phyloP scores from a whole-genome alignment of 2,888 invertebrate species.

The Panzeria rudis region DNA sequence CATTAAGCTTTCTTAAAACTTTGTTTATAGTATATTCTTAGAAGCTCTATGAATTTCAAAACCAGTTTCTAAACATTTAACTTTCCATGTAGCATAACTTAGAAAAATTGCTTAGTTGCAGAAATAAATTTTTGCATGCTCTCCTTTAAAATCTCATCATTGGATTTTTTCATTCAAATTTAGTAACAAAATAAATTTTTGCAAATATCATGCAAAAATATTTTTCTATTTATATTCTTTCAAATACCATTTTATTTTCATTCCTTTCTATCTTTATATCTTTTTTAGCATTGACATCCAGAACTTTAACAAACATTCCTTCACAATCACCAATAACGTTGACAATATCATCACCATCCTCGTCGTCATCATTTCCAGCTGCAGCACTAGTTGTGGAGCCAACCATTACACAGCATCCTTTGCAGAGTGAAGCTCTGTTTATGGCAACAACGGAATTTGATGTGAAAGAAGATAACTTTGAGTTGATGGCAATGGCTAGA shows the following conservation, averaged over 20 bases:
- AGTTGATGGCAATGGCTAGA: slow-evolving; percentile 24
- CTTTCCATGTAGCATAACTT: too few relatives aligned
- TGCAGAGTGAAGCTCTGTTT: slow-evolving; percentile 37
- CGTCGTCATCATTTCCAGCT: slow-evolving; percentile 1
- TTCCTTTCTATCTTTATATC: slow-evolving; percentile 5
- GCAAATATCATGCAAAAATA: slow-evolving; percentile 4
- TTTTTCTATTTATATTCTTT: slow-evolving; percentile 16
- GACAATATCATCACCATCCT: slow-evolving; percentile 15
- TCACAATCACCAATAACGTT: slow-evolving; percentile 35
- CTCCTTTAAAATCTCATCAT: slow-evolving; percentile 11
- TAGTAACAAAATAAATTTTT: slow-evolving; percentile 7
- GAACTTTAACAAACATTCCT: slow-evolving; percentile 64
- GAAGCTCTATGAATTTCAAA: too few relatives aligned
- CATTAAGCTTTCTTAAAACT: not conserved
- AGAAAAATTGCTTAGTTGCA: not conserved
- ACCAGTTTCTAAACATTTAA: too few relatives aligned
- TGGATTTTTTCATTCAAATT: not conserved
- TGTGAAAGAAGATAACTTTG: slow-evolving; percentile 34
- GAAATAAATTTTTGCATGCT: not conserved
- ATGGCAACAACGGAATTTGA: slow-evolving; percentile 56
- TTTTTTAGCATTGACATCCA: slow-evolving; percentile 55
- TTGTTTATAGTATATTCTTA: too few relatives aligned
- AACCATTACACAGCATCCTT: slow-evolving; percentile 24
- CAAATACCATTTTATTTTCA: slow-evolving; percentile 9
- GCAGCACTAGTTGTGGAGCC: slow-evolving; percentile 16